Evolutionary conservation across 2,113 vertebrate species (phyloP).

Genomic region (Tringa solitaria): DNA sequence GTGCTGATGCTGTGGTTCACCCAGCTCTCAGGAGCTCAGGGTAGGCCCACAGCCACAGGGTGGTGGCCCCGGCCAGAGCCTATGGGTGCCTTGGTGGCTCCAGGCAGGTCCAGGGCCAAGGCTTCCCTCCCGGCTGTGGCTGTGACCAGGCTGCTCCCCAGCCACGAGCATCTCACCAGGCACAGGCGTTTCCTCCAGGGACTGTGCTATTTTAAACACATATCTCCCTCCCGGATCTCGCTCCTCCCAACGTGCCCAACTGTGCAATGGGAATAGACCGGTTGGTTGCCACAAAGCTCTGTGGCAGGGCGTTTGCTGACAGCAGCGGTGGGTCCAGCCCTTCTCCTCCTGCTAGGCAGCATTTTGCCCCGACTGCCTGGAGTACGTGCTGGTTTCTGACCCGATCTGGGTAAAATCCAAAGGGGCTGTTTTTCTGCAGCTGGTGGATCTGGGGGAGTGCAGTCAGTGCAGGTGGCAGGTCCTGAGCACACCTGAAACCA

Average conservation of each 20-base stretch:
- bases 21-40: background rate
- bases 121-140: background rate
- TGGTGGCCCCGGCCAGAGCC: background rate
- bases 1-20: background rate
- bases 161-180: background rate
- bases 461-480: rapidly evolving
- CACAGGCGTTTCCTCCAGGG: background rate
- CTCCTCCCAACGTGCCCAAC: background rate
- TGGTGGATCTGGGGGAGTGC: background rate
- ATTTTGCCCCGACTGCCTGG: background rate
- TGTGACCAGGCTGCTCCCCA: background rate
- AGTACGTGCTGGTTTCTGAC: background rate
- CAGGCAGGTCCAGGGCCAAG: background rate
- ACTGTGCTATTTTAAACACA: rapidly evolving
- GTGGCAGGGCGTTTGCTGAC: rapidly evolving
- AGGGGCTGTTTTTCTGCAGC: background rate
- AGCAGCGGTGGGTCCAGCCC: background rate
- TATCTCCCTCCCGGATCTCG: background rate
- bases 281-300: background rate
- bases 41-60: rapidly evolving
- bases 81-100: rapidly evolving
- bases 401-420: background rate
- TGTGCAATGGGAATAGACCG: background rate
- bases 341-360: background rate
- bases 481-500: background rate